Base-by-base conservation (phyloP, 2,888 invertebrate species). In the Dasysyrphus albostriatus region DNA sequence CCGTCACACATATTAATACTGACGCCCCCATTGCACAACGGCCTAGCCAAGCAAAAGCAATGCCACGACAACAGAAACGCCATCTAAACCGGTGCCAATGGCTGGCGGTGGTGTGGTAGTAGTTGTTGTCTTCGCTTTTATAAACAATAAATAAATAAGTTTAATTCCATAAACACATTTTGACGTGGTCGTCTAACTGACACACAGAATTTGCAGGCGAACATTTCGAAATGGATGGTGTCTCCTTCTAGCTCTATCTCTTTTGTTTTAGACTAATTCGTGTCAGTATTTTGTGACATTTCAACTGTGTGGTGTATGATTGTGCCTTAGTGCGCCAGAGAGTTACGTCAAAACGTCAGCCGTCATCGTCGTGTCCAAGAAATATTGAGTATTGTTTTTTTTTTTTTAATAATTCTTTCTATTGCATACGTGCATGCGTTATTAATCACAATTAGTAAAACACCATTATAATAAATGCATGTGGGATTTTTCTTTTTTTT, bases 231-330 rank as follows among this genome's bases (percentile, higher is more conserved):
- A 49, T 67, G 9, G 12, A 24, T 24, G 24, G 24, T 1, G 14
- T 24, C 12, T 32, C n/a, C 47, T 16, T 59, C 51, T 44, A 61
- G 39, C 12, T 8, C 42, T 84, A 70, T 70, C 70, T 51, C 79
- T 49, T 65, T 85, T 85, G 85, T 85, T 69, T 81, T 81, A 77
- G 73, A 85, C 85, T 82, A 82, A 85, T 85, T 85, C 81, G 73
- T 85, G 77, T 81, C 85, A 85, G 5, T 74, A 77, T 78, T 73
- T 81, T 24, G 51, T 85, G 85, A 85, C 82, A 85, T 81, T 81
- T 79, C 56, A 58, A 83, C 63, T 79, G 56, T 14, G 1, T 61
- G 59, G 59, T 59, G 19, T 24, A 16, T 34, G 59, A 51, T 65
- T 65, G 63, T n/a, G 63, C 63, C 51, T 44, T 16, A 59, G 47